These are phyloP conservation scores for Thalassoma bifasciatum DNA, from an alignment of 2,113 vertebrate species.

Conservation along the genomic window DNA sequence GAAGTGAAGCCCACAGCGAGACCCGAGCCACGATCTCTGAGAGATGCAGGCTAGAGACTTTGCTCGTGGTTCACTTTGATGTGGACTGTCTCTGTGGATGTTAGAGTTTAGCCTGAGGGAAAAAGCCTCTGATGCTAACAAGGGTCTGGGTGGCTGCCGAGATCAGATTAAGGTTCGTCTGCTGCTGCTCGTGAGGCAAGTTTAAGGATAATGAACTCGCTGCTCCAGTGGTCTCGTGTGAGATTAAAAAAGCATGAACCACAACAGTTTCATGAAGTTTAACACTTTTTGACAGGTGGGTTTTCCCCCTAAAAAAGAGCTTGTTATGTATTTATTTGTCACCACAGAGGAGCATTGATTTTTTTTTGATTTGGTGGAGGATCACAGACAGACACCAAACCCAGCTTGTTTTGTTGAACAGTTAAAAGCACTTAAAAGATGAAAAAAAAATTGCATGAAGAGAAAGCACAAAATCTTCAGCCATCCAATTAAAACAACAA, in stretches of 20 bases:
- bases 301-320: not conserved
- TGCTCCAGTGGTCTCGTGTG: conserved; percentile 3
- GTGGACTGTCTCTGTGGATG: conserved; percentile 62
- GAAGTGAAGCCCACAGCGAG: conserved; percentile 59
- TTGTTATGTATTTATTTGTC: not conserved
- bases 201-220: conserved; percentile 11
- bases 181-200: not conserved
- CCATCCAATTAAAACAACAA: not conserved
- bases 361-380: not conserved
- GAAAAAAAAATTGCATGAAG: not conserved
- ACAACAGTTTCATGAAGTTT: not conserved
- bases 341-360: not conserved
- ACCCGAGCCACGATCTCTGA: conserved; percentile 35
- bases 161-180: conserved; percentile 41
- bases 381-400: not conserved
- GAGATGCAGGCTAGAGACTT: conserved; percentile 17
- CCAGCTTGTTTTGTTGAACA: not conserved
- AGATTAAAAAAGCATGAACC: not conserved
- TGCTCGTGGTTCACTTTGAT: conserved; percentile 60
- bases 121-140: conserved; percentile 59
- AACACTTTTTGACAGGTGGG: not conserved
- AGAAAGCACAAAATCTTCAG: not conserved
- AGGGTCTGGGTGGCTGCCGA: conserved; percentile 58
- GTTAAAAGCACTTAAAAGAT: too few species aligned
- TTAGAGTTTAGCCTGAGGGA: conserved; percentile 49